phyloP scores from a whole-genome alignment of 2,888 invertebrate species.

The Oeneis ivallda region DNA sequence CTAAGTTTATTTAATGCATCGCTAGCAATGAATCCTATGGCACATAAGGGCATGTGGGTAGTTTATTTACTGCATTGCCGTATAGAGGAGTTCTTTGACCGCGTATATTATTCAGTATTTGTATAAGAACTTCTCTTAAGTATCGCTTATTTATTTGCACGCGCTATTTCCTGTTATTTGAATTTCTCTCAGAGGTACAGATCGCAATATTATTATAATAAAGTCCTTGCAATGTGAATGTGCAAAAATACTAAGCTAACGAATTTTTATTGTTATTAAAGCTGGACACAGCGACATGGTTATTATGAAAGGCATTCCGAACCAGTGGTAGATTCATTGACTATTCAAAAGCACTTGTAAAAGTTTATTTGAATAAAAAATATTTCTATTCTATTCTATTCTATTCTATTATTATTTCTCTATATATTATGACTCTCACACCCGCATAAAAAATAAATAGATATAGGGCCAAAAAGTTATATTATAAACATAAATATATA shows the following conservation, averaged over 20 bases:
- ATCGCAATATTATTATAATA: not conserved
- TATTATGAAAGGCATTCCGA: no score
- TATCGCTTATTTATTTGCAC: not conserved
- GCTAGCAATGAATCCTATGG: slow-evolving; percentile 27
- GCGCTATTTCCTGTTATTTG: not conserved
- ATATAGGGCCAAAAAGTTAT: no score
- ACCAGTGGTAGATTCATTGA: no score
- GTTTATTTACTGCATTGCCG: slow-evolving; percentile 33
- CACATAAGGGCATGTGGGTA: slow-evolving; percentile 28
- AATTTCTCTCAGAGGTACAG: slow-evolving; percentile 1
- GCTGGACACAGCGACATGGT: no score
- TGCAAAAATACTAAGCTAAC: not conserved
- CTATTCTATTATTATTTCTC: no score
- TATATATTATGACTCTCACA: no score
- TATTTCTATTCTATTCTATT: no score
- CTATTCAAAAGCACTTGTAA: no score
- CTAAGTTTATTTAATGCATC: slow-evolving; percentile 27
- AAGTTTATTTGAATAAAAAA: no score
- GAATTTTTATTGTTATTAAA: not conserved
- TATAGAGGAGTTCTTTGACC: slow-evolving; percentile 31
- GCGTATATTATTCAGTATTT: slow-evolving; percentile 14
- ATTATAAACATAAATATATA: no score
- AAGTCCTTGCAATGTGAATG: not conserved
- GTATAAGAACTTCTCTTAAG: slow-evolving; percentile 7
- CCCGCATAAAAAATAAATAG: no score